phyloP scores from a whole-genome alignment of 2,888 invertebrate species.

The Caenorhabditis japonica region DNA sequence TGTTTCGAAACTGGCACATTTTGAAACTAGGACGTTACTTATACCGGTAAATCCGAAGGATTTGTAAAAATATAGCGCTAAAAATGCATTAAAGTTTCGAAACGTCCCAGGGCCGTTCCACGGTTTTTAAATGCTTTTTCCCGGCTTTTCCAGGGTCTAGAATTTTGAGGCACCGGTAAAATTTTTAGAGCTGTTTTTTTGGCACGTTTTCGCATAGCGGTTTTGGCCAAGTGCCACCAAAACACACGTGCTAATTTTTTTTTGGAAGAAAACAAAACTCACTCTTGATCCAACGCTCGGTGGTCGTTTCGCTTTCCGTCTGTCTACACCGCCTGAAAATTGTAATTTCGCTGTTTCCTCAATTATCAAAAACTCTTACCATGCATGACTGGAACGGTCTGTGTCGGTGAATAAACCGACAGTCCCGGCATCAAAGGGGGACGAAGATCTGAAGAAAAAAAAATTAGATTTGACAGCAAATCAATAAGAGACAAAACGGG shows the following conservation, averaged over 20 bases:
- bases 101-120: too few species aligned
- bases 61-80: too few species aligned
- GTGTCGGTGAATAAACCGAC: conserved; percentile 56
- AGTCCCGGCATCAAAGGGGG: conserved; percentile 17
- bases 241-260: not conserved
- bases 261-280: conserved; percentile 8
- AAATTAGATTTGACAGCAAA: not conserved
- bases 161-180: not conserved
- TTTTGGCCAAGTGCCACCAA: too few species aligned
- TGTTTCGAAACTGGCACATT: too few species aligned
- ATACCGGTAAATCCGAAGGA: too few species aligned
- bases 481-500: not conserved
- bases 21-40: too few species aligned
- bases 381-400: conserved; percentile 45
- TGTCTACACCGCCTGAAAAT: conserved; percentile 40
- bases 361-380: conserved; percentile 17
- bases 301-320: conserved; percentile 39
- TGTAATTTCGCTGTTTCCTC: not conserved
- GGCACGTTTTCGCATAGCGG: too few species aligned
- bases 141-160: too few species aligned
- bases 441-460: too few species aligned
- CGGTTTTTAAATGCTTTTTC: too few species aligned
- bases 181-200: conserved; percentile 3
- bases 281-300: conserved; percentile 48
- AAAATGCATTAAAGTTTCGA: too few species aligned